Conservation (phyloP, 2,113 vertebrate genomes). For the Numenius arquata region DNA sequence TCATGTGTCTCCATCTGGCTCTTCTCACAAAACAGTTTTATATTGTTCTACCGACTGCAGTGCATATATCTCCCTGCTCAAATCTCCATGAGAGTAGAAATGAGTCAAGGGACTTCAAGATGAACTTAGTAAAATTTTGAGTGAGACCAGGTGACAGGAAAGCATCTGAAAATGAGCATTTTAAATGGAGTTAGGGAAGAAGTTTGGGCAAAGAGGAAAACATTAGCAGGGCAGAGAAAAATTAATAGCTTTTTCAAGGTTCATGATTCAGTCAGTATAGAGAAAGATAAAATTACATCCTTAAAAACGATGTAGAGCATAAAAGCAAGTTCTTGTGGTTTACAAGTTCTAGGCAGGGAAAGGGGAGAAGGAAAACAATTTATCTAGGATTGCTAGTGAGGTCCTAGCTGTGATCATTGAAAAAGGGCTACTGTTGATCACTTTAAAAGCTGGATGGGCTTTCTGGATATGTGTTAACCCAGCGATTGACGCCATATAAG, state of each 20-base stretch:
- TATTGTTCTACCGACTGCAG: neutral
- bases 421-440: neutral
- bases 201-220: neutral
- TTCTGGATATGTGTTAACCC: neutral
- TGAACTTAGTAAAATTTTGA: neutral
- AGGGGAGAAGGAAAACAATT: neutral
- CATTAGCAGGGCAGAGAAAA: neutral
- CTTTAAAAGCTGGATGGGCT: neutral
- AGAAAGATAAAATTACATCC: neutral
- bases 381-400: neutral
- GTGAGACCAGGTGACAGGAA: neutral
- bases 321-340: neutral
- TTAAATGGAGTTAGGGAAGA: neutral
- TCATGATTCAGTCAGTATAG: neutral
- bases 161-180: neutral
- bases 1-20: conserved; percentile 28
- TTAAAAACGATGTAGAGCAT: neutral
- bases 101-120: neutral
- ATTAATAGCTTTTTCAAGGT: neutral
- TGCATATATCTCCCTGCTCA: neutral
- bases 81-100: neutral
- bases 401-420: neutral
- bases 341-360: neutral
- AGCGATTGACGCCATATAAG: neutral
- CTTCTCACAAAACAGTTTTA: conserved; percentile 33